Evolutionary conservation across 2,888 invertebrate species (phyloP), one percentile per base, ranked within the genome.

Genomic region (Lochmaea crataegi): DNA sequence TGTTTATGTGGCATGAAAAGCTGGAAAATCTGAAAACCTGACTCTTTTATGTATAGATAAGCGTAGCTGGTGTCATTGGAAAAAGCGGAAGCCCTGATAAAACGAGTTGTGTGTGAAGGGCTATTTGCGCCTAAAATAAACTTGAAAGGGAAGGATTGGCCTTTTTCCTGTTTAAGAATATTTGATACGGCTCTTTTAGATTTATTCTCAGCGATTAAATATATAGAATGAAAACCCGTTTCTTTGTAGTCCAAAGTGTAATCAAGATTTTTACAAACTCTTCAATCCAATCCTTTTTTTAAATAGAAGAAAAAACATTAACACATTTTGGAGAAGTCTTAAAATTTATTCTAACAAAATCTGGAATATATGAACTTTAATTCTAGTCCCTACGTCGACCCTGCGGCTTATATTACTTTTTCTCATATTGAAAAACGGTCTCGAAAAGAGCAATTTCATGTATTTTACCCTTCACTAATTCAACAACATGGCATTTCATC

Each of bases 41-140:
- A 65, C 70, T 70, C 70, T 70, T 70, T 70, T 65, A 70, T 70
- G 64, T 65, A 16, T 26, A 64, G 70, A 70, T 70, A 70, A 70
- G 70, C 57, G 56, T 10, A 16, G 64, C 70, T 56, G 7, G 70
- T 70, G 60, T 69, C 70, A 65, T 70, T 70, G 45, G 32, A 51
- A 56, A 64, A 70, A 70, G 48, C 70, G 70, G 64, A 70, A 70
- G 32, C 64, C 38, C 64, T 64, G 70, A 70, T 70, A 70, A 70
- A 70, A 64, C 64, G 64, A 57, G 70, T 61, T 32, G 51, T 61
- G 68, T 61, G 68, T 61, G 22, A 68, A 68, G 68, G 51, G 67
- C n/a, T 61, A 64, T 70, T 70, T 64, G 57, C 64, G 64, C 57
- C 70, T 64, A 45, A 70, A 70, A 64, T 70, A 70, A 57, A 65